Percentiles rank a stretch among this genome's conserved stretches.
These are phyloP conservation scores for Chaetodon trifascialis DNA, from an alignment of 2,113 vertebrate species.

Conservation along the genomic window DNA sequence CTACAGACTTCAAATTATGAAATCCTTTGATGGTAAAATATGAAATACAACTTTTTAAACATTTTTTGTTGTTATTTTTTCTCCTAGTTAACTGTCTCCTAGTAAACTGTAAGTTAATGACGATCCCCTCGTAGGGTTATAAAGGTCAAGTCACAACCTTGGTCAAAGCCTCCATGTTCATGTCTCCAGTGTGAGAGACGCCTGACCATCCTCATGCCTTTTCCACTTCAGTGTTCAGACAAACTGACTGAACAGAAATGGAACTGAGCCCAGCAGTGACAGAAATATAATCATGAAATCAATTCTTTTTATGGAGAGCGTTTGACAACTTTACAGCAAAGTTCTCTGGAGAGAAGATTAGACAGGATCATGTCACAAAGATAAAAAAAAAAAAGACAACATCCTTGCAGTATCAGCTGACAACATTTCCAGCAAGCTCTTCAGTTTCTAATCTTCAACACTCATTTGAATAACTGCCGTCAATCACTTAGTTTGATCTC, in stretches of 20 bases:
- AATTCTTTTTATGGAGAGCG: constrained; percentile 57
- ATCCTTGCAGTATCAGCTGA: background rate
- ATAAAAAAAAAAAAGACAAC: constrained; percentile 29
- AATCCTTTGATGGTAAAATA: no score
- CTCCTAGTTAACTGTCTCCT: no score
- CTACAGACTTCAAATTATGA: no score
- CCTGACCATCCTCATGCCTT: constrained; percentile 37
- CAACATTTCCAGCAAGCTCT: constrained; percentile 15
- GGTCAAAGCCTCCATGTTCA: background rate
- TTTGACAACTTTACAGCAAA: constrained; percentile 61
- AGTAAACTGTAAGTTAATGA: background rate
- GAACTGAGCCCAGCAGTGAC: constrained; percentile 42
- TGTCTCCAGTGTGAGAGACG: background rate
- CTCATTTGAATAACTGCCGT: constrained; percentile 23
- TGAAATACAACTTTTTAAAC: background rate
- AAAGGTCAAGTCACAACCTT: constrained; percentile 36
- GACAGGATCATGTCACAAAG: constrained; percentile 29
- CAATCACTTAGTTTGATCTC: constrained; percentile 19
- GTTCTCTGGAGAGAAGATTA: constrained; percentile 42
- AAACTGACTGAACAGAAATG: constrained; percentile 59
- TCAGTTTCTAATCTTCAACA: constrained; percentile 13
- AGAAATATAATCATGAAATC: constrained; percentile 56
- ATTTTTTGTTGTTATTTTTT: no score
- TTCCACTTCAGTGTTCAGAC: constrained; percentile 46
- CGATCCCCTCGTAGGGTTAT: background rate